Conservation (phyloP, 2,797 vertebrate species). For the Denticeps clupeoides region DNA sequence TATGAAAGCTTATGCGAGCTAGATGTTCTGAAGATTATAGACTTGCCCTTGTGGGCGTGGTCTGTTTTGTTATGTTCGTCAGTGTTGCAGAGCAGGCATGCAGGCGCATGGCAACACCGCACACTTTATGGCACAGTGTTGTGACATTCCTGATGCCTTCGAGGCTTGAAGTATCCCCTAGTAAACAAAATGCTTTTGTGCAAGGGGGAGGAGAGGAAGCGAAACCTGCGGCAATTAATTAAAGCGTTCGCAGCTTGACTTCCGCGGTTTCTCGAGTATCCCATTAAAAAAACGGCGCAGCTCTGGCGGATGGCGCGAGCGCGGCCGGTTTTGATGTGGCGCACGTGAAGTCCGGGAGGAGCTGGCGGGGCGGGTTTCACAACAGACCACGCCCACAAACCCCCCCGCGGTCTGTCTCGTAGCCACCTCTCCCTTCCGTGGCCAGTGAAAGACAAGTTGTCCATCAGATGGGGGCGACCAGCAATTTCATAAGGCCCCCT, state of each 20-base stretch:
- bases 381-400: too few relatives aligned
- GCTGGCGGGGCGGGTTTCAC: constrained; percentile 10
- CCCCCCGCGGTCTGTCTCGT: too few relatives aligned
- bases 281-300: constrained; percentile 34
- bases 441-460: too few relatives aligned
- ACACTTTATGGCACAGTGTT: too few relatives aligned
- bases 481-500: too few relatives aligned
- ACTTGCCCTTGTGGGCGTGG: too few relatives aligned
- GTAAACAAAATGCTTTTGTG: constrained; percentile 17
- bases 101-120: background rate
- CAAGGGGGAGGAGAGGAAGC: constrained; percentile 7
- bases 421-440: too few relatives aligned
- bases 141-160: background rate
- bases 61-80: too few relatives aligned
- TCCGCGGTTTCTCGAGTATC: constrained; percentile 40
- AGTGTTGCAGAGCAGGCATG: constrained; percentile 14
- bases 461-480: too few relatives aligned
- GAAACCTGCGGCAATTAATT: constrained; percentile 43
- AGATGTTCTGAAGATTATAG: too few relatives aligned
- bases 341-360: constrained; percentile 16
- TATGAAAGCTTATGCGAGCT: too few relatives aligned
- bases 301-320: constrained; percentile 31
- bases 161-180: background rate
- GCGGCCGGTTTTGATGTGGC: constrained; percentile 33
- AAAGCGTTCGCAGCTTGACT: constrained; percentile 36